phyloP scores from a whole-genome alignment of 2,797 vertebrate species.

The Anniella stebbinsi region DNA sequence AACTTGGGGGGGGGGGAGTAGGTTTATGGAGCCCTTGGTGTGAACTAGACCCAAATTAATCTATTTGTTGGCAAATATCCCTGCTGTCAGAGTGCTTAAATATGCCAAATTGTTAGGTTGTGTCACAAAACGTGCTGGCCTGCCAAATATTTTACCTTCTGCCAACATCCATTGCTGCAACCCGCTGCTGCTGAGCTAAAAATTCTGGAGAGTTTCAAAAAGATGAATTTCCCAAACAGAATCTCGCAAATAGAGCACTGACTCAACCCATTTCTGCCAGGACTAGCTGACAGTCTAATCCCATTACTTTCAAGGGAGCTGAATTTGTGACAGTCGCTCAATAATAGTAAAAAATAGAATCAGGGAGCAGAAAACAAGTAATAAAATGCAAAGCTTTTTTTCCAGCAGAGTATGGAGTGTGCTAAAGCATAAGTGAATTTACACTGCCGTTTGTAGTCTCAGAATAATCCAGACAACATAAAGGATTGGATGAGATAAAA shows the following conservation, averaged over 20 bases:
- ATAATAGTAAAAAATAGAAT: constrained; percentile 56
- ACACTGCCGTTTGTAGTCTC: neutral
- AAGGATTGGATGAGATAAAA: constrained; percentile 13
- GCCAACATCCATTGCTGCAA: constrained; percentile 36
- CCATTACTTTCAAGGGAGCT: constrained; percentile 52
- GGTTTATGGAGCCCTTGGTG: too few relatives aligned
- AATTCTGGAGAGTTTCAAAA: constrained; percentile 52
- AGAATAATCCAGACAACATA: neutral
- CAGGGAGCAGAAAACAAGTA: constrained; percentile 33
- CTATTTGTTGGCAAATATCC: constrained; percentile 34
- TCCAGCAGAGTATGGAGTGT: constrained; percentile 5
- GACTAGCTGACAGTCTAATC: constrained; percentile 43
- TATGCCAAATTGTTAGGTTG: constrained; percentile 30
- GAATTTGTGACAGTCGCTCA: constrained; percentile 46
- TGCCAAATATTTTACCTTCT: constrained; percentile 16
- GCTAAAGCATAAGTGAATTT: constrained; percentile 24
- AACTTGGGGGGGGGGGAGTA: too few relatives aligned
- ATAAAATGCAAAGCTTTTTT: constrained; percentile 24
- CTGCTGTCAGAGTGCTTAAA: constrained; percentile 15
- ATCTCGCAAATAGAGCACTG: constrained; percentile 25
- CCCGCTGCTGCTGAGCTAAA: constrained; percentile 18
- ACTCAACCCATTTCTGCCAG: constrained; percentile 51
- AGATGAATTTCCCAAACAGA: constrained; percentile 56
- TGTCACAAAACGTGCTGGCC: neutral
- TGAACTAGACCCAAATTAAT: constrained; percentile 14